A percentile compares a stretch with the other conserved stretches of the same genome.
phyloP scores from a whole-genome alignment of 2,113 vertebrate genomes.

The Archilochus colubris region DNA sequence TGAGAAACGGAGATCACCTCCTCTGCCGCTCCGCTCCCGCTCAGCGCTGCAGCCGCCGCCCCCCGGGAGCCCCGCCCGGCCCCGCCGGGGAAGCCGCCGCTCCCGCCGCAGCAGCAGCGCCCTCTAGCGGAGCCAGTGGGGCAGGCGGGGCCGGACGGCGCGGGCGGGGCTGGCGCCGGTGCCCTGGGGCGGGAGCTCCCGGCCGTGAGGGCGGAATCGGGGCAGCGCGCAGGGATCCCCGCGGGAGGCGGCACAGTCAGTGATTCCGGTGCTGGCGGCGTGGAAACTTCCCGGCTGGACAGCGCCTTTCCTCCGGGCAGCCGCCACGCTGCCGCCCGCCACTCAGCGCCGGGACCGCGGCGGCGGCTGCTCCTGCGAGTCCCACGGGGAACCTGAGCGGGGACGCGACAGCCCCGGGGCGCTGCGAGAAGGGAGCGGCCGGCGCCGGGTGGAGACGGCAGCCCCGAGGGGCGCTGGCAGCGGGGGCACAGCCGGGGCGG shows the following conservation, averaged over 20 bases:
- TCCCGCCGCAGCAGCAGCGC: not conserved
- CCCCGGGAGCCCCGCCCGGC: not conserved
- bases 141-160: not conserved
- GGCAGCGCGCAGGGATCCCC: not conserved
- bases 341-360: no score
- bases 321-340: not conserved
- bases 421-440: no score
- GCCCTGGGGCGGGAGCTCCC: no score
- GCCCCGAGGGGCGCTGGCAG: no score
- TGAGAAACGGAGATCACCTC: no score
- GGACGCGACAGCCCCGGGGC: not conserved
- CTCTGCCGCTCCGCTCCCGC: no score
- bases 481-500: not conserved
- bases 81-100: not conserved
- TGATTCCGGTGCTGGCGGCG: no score
- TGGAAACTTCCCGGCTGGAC: fast-evolving
- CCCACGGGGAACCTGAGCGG: not conserved
- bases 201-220: not conserved
- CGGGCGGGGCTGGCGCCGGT: not conserved
- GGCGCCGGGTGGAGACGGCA: not conserved
- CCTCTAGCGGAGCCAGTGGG: not conserved
- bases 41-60: not conserved
- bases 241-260: not conserved
- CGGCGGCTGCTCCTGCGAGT: not conserved
- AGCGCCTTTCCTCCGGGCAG: not conserved